phyloP scores from a whole-genome alignment of 2,113 vertebrate genomes.

The Hipposideros armiger region DNA sequence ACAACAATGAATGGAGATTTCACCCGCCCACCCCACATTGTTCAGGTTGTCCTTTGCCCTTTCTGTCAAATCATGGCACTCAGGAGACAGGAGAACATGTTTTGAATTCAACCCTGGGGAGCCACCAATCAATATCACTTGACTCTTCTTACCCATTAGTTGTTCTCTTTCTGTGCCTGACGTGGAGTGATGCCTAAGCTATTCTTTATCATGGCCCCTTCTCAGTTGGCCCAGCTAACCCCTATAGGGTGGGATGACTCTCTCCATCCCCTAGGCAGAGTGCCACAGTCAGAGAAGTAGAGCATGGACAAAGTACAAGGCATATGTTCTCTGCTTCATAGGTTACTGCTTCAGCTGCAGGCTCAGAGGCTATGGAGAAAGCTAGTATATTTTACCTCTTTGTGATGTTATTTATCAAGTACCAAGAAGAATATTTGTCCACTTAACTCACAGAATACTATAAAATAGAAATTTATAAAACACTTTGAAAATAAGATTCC shows the following conservation, averaged over 20 bases:
- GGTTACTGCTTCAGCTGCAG: background rate
- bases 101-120: conserved; percentile 82
- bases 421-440: background rate
- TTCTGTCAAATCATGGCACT: conserved; percentile 80
- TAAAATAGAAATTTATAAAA: conserved; percentile 9
- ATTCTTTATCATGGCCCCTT: conserved; percentile 69
- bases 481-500: conserved; percentile 48
- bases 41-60: conserved; percentile 82
- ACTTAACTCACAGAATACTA: background rate
- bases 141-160: conserved; percentile 76
- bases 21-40: conserved; percentile 78
- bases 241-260: conserved; percentile 62
- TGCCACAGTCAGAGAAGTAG: background rate
- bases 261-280: background rate
- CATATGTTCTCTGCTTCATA: background rate
- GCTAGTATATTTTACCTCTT: background rate
- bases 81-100: conserved; percentile 81
- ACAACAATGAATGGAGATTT: conserved; percentile 71
- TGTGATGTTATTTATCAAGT: background rate
- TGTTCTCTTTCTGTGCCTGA: conserved; percentile 75
- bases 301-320: background rate
- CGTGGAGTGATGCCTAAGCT: conserved; percentile 49
- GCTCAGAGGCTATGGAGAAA: background rate
- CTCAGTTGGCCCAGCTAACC: conserved; percentile 65
- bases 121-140: conserved; percentile 76